Base-by-base conservation (phyloP, 2,797 vertebrate species). In the Danionella dracula region DNA sequence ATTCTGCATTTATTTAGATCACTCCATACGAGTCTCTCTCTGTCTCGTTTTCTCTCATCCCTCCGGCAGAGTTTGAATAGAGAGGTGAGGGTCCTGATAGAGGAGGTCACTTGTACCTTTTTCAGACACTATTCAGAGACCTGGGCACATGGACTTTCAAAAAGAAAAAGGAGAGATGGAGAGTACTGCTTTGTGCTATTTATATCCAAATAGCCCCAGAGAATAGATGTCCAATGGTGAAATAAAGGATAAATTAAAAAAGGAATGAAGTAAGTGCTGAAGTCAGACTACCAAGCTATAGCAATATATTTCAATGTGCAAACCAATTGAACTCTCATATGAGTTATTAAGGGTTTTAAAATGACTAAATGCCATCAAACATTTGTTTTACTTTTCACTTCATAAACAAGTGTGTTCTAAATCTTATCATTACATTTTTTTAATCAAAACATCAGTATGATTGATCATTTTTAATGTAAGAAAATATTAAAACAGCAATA, bases 1-100 rank as follows among this genome's bases (percentile, higher is more conserved):
- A 37, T 6, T 56, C 32, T 21, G 19, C 32, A 49, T 23, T 55
- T 61, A 74, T 62, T 35, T 68, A 70, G 60, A 46, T 49, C 60
- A 55, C 68, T 70, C 66, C 60, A 40, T 64, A 65, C 75, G 35
- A 70, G 72, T 37, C 59, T 71, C 66, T 69, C 66, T 69, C 48
- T 53, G 19, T 27, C 13, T 29, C 46, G 27, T 21, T 42, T 9
- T 16, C 56, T 21, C 56, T 23, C 17, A 45, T 34, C 27, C 56
- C 56, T 48, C 59, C 49, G 41, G 40, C 64, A 27, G 53, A 45
- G 27, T 69, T 64, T 62, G 57, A 41, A 53, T 55, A 61, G 35
- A 34, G 17, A 69, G 66, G 46, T n/a, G 42, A 38, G 38, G 46
- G 32, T 44, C 34, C 42, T 65, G 65, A 44, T 48, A 55, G 76